Evolutionary conservation across 2,797 vertebrate genomes (phyloP).

Genomic region (Hafferia zeledoni): DNA sequence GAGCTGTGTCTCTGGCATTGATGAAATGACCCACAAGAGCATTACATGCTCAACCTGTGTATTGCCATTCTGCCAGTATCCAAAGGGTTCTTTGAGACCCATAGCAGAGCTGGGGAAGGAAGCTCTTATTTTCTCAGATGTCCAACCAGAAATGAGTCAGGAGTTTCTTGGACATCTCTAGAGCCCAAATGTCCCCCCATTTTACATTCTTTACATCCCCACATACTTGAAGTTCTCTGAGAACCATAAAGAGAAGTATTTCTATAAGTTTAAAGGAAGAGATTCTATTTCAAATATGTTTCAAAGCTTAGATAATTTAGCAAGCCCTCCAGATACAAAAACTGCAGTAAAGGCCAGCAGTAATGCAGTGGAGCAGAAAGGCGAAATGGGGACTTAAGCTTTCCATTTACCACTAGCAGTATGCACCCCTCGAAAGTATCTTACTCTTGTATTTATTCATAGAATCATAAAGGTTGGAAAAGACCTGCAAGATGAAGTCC

Average conservation of each 20-base stretch:
- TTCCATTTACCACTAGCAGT: background rate
- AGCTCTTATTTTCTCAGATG: background rate
- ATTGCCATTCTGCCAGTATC: background rate
- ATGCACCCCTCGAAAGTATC: background rate
- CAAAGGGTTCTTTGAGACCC: background rate
- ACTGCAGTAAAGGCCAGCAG: background rate
- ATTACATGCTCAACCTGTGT: background rate
- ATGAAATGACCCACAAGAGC: background rate
- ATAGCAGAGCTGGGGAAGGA: background rate
- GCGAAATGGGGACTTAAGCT: background rate
- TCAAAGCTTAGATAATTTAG: background rate
- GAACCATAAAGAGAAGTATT: background rate
- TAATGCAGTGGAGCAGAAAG: background rate
- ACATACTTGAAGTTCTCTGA: background rate
- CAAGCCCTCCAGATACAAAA: background rate
- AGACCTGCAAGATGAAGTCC: background rate
- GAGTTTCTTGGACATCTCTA: background rate
- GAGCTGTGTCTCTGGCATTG: background rate
- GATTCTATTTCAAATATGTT: background rate
- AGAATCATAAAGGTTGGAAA: background rate
- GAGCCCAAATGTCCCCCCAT: background rate
- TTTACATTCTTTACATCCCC: background rate
- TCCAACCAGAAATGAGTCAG: background rate
- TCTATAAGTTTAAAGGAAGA: background rate
- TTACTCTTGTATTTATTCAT: background rate